Base-by-base conservation (phyloP, 35 echinoderm and acorn worm genomes). In the Acanthaster planci region DNA sequence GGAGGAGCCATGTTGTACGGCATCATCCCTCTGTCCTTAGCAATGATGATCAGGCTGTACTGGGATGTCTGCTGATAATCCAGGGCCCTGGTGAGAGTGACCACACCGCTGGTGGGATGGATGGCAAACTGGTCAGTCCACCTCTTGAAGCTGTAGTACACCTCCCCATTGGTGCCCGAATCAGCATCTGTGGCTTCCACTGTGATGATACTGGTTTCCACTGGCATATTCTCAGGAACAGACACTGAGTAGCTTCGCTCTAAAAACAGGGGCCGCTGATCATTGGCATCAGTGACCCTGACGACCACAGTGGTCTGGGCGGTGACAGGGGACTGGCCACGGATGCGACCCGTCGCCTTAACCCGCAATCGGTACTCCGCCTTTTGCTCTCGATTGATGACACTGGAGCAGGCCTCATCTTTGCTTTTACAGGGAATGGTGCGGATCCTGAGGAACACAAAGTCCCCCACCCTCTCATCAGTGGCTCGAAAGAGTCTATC, bases 51-150 rank as follows among this genome's bases (percentile, higher is more conserved):
- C 14, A 99, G 77, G 14, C 81, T 60, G 54, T 94, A 90, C 19
- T 58, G 32, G 7, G 60, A 35, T 23, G 56, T 19, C 14, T 86
- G 85, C 37, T 64, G 38, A 39, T 94, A 79, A 67, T 86, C 52
- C 50, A 99, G 78, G 18, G 92, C 88, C 84, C 89, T 91, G 15
- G 96, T 99, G 17, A 99, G 60, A 8, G 92, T 91, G 8, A 99
- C 92, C 14, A 91, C 92, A 17, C 96, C 96, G 85, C 92, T 99
- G 37, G 96, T 94, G 16, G 96, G 92, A 60, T 99, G 96, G n/a
- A 99, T 99, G 23, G 92, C 96, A 94, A 99, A 99, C 35, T 76
- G 31, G 56, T 94, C 82, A 38, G 92, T 91, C 23, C 86, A 52
- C 76, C 80, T 76, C 31, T 88, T 85, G 47, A 99, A 90, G 76